Evolutionary conservation across 2,797 vertebrate genomes (phyloP).

Genomic region (Poeciliopsis presidionis): DNA sequence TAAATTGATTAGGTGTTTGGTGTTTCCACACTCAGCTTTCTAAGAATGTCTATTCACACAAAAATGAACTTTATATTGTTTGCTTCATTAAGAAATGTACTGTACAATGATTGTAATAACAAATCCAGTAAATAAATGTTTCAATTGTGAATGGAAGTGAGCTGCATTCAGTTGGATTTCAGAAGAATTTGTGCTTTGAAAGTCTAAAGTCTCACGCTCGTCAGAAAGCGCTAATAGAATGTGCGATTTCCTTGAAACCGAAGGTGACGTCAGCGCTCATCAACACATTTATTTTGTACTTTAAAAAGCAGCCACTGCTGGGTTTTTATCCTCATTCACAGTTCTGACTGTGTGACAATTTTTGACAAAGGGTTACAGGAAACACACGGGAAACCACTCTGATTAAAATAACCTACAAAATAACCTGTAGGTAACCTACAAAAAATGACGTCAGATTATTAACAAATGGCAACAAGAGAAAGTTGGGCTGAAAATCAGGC

Average conservation of each 20-base stretch:
- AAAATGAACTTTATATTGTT: slow-evolving; percentile 57
- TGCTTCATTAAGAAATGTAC: slow-evolving; percentile 56
- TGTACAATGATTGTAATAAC: slow-evolving; percentile 60
- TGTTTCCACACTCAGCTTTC: slow-evolving; percentile 71
- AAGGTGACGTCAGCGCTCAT: neutral
- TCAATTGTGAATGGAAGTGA: slow-evolving; percentile 32
- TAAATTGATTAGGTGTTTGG: slow-evolving; percentile 50
- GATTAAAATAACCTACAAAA: slow-evolving; percentile 19
- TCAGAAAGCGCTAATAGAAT: neutral
- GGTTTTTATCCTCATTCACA: slow-evolving; percentile 29
- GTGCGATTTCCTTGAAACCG: neutral
- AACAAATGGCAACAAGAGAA: neutral
- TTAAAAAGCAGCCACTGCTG: neutral
- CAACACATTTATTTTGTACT: neutral
- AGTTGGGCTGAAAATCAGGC: neutral
- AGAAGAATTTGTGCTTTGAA: neutral
- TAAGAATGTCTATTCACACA: slow-evolving; percentile 66
- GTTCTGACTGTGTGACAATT: slow-evolving; percentile 16
- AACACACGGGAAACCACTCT: slow-evolving; percentile 4
- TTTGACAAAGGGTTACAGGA: neutral
- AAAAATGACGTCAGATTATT: neutral
- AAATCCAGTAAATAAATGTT: slow-evolving; percentile 68
- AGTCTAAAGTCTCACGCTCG: accelerated
- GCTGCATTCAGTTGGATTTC: slow-evolving; percentile 12
- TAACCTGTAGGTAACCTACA: neutral